Base-by-base conservation (phyloP, 2,113 vertebrate genomes). In the Lagopus muta region DNA sequence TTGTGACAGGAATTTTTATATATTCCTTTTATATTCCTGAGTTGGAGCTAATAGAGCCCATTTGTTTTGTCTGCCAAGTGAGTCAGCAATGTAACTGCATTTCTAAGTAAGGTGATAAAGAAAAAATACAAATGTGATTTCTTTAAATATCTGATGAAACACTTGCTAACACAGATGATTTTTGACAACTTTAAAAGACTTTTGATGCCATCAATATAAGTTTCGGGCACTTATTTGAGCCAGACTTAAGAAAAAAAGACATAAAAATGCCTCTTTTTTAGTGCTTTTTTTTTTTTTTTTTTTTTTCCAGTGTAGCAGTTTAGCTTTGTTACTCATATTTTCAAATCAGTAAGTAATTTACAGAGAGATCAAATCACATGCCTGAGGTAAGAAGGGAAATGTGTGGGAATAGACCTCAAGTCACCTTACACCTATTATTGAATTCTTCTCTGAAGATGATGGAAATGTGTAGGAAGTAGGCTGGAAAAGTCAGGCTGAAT, bases 41-140 rank as follows among this genome's bases (percentile, higher is more conserved):
- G 18, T 30, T 86, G 82, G 14, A 90, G 38, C 50, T 94, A 89
- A 88, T 77, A 95, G 75, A 50, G 4, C 18, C 25, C 67, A 82
- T 92, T 93, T 94, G 57, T 95, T 89, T 50, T 82, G 30, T 36
- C 50, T 91, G 42, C 67, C 82, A 94, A 48, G 20, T 80, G 58
- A 94, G 75, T 91, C 78, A 92, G 78, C 78, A 94, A 58, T 80
- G 73, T 10, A 73, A 50, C 45, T 70, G 21, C 58, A 76, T 94
- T 89, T 92, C 55, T 75, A 86, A 40, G 32, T 69, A 7, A 89
- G 20, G 15, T 48, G 48, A 66, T 84, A 92, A 82, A 93, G 38
- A 67, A 81, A 82, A 64, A 73, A 75, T 65, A 0, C 1, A 1
- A 34, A 58, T 14, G 5, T 30, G 20, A 82, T 67, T 85, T 18